Percentiles rank a stretch among this genome's conserved stretches.
Evolutionary conservation across 2,113 vertebrate species (phyloP).

Genomic region (Pyxicephalus adspersus): DNA sequence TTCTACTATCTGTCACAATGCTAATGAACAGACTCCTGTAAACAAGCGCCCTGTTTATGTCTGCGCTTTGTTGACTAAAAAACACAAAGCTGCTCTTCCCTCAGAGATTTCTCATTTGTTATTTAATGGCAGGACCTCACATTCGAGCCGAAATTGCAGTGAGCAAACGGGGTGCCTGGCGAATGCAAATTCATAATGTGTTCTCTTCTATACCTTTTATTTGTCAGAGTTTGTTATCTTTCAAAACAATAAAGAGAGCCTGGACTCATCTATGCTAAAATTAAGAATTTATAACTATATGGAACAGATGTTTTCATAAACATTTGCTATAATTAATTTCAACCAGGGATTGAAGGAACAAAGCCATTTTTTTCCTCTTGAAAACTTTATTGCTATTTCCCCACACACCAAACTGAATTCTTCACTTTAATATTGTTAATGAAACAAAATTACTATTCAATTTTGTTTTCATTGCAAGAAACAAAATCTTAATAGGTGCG

Average conservation of each 20-base stretch:
- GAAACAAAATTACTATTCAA: conserved; percentile 68
- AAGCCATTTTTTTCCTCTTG: conserved; percentile 77
- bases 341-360: conserved; percentile 77
- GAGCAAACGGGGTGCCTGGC: conserved; percentile 59
- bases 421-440: conserved; percentile 72
- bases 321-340: conserved; percentile 85
- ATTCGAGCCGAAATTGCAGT: conserved; percentile 43
- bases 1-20: not conserved
- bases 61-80: conserved; percentile 28
- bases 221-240: conserved; percentile 64
- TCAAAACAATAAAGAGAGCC: conserved; percentile 69
- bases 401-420: conserved; percentile 67
- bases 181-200: conserved; percentile 61
- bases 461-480: conserved; percentile 67
- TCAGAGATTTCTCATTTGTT: conserved; percentile 30
- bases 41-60: conserved; percentile 13
- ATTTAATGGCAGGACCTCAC: conserved; percentile 46
- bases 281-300: conserved; percentile 79
- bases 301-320: conserved; percentile 86
- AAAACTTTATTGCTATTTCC: conserved; percentile 78
- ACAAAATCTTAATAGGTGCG: conserved; percentile 62
- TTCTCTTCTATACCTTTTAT: conserved; percentile 67
- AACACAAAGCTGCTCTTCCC: conserved; percentile 3
- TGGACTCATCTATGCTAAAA: conserved; percentile 73
- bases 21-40: not conserved